Conservation (phyloP, 2,113 vertebrate species). For the Enhydra lutris region DNA sequence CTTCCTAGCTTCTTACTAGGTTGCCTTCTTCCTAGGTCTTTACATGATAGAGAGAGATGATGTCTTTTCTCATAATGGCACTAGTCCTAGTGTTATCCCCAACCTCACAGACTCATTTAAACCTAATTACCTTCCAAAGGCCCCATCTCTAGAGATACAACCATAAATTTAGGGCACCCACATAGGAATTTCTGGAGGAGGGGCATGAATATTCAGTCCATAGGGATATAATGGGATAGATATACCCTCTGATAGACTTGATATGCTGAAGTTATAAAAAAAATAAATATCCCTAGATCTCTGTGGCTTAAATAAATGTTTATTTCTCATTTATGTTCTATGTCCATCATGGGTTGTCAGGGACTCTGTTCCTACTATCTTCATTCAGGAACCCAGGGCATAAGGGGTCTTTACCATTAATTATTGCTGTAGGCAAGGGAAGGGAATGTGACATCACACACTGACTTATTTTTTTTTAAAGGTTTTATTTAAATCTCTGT, state of each 20-base stretch:
- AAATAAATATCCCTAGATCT: not conserved
- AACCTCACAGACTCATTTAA: not conserved
- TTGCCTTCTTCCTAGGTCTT: not conserved
- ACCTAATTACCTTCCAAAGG: not conserved
- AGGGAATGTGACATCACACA: not conserved
- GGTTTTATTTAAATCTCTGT: not conserved
- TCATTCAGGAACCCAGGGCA: not conserved
- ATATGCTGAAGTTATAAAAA: not conserved
- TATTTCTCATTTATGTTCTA: not conserved
- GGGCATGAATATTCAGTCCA: not conserved
- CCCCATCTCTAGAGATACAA: not conserved
- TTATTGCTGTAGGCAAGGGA: not conserved
- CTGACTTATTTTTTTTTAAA: not conserved
- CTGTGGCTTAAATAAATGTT: not conserved
- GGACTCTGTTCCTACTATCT: not conserved
- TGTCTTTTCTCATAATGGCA: not conserved
- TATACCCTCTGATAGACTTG: not conserved
- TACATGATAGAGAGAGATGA: not conserved
- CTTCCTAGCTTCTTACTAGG: not conserved
- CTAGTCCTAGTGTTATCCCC: not conserved
- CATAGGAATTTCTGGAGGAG: not conserved
- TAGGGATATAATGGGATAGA: not conserved
- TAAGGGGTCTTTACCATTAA: not conserved
- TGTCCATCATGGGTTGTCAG: not conserved
- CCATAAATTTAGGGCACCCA: not conserved